Evolutionary conservation across 2,797 vertebrate genomes (phyloP).

Genomic region (Jordanella pulchra): DNA sequence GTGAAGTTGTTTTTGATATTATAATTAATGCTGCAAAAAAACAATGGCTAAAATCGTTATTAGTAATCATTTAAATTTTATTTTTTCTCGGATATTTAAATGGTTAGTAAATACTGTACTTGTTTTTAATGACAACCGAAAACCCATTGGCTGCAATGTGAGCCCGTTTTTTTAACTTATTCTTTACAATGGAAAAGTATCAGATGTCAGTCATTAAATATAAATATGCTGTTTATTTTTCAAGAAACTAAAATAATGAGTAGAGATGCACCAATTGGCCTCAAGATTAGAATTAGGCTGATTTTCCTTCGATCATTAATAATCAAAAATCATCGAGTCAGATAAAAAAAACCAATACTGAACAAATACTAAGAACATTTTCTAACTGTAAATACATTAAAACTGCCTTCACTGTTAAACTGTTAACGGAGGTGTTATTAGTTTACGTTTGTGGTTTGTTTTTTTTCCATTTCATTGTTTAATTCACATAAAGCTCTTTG

Average conservation of each 20-base stretch:
- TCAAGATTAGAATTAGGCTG: no score
- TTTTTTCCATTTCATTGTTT: no score
- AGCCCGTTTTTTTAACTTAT: background rate
- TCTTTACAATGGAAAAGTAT: background rate
- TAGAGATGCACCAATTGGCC: no score
- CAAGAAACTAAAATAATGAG: no score
- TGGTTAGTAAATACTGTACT: background rate
- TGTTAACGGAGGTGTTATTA: no score
- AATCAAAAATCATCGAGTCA: background rate
- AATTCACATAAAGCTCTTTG: no score
- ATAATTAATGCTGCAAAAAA: background rate
- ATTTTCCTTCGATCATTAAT: background rate
- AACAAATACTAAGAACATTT: no score
- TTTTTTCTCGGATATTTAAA: background rate
- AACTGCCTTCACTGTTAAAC: no score
- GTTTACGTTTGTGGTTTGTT: no score
- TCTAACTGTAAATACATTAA: background rate
- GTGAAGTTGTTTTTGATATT: slow-evolving; percentile 16
- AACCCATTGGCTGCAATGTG: background rate
- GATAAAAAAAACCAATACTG: background rate
- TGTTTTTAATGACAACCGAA: background rate
- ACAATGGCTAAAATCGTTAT: background rate
- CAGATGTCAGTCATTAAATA: background rate
- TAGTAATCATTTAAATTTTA: background rate
- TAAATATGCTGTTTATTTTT: background rate